Percentiles rank a stretch among this genome's conserved stretches.
These are phyloP conservation scores for Nemapogon koenigi DNA, from an alignment of 2,888 invertebrate species.

Conservation along the genomic window DNA sequence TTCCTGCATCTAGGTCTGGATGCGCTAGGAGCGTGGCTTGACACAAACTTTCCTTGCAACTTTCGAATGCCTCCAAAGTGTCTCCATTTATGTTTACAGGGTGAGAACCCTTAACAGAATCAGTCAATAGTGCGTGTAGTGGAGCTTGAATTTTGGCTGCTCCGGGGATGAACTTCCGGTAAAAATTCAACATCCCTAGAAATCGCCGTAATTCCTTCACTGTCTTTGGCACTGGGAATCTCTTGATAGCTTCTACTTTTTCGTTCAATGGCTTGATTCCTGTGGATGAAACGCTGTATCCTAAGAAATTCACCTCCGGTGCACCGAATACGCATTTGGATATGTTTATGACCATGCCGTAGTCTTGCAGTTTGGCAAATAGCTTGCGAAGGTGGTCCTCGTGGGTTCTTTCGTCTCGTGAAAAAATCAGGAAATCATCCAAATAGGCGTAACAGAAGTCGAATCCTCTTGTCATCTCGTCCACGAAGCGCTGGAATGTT, in stretches of 20 bases:
- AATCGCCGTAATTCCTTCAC: constrained; percentile 22
- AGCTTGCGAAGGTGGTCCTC: constrained; percentile 19
- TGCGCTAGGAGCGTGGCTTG: constrained; percentile 20
- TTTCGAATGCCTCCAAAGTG: constrained; percentile 13
- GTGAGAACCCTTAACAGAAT: too few species aligned
- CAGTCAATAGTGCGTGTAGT: constrained; percentile 17
- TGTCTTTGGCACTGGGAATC: constrained; percentile 20
- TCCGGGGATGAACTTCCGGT: constrained; percentile 21
- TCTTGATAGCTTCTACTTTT: constrained; percentile 21
- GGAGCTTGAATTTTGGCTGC: constrained; percentile 24
- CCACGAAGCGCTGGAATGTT: constrained; percentile 29
- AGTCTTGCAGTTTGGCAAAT: constrained; percentile 20
- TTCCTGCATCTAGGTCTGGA: constrained; percentile 19
- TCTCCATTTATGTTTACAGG: constrained; percentile 16
- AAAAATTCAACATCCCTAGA: constrained; percentile 27
- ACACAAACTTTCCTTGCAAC: constrained; percentile 17
- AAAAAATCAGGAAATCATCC: constrained; percentile 22
- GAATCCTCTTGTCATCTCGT: constrained; percentile 14
- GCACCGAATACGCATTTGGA: constrained; percentile 21
- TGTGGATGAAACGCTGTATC: constrained; percentile 16
- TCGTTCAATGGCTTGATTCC: constrained; percentile 20
- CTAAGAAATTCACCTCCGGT: constrained; percentile 18
- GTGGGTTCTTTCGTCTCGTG: constrained; percentile 18
- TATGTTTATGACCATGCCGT: constrained; percentile 21
- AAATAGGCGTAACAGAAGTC: constrained; percentile 21